Evolutionary conservation across 1,140 invertebrate genomes (phyloP).

Genomic region (Aphelenchoides fujianensis): DNA sequence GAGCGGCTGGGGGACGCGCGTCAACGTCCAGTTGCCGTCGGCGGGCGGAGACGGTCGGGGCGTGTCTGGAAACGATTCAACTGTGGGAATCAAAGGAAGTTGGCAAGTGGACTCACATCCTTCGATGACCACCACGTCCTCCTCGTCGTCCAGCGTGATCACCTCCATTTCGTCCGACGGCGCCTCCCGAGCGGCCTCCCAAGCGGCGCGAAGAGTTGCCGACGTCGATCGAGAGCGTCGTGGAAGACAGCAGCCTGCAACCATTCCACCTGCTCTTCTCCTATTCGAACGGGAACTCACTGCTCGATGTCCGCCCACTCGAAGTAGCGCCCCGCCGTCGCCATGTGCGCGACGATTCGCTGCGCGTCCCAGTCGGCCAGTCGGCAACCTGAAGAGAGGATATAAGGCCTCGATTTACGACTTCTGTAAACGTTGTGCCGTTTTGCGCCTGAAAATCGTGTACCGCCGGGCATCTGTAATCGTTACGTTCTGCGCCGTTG

Average conservation of each 20-base stretch:
- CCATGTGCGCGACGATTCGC: not conserved
- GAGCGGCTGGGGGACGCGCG: not conserved
- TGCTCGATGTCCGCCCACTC: not conserved
- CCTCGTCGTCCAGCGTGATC: not conserved
- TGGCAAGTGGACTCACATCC: too few species aligned
- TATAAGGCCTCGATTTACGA: too few species aligned
- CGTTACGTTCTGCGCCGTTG: too few species aligned
- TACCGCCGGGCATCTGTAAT: too few species aligned
- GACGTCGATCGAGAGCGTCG: not conserved
- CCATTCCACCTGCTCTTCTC: not conserved
- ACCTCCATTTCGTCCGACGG: not conserved
- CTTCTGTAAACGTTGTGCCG: too few species aligned
- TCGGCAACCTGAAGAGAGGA: too few species aligned
- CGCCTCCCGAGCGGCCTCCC: not conserved
- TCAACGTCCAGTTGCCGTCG: not conserved
- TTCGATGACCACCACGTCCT: too few species aligned
- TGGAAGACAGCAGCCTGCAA: not conserved
- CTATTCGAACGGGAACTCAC: too few species aligned
- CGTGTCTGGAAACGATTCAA: too few species aligned
- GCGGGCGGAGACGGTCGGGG: not conserved
- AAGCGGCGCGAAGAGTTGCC: not conserved
- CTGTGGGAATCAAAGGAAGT: too few species aligned
- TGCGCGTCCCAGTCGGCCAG: not conserved
- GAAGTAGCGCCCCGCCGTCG: not conserved
- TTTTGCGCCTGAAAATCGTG: too few species aligned